Conservation (phyloP, 2,113 vertebrate species). For the Rhinopithecus roxellana region DNA sequence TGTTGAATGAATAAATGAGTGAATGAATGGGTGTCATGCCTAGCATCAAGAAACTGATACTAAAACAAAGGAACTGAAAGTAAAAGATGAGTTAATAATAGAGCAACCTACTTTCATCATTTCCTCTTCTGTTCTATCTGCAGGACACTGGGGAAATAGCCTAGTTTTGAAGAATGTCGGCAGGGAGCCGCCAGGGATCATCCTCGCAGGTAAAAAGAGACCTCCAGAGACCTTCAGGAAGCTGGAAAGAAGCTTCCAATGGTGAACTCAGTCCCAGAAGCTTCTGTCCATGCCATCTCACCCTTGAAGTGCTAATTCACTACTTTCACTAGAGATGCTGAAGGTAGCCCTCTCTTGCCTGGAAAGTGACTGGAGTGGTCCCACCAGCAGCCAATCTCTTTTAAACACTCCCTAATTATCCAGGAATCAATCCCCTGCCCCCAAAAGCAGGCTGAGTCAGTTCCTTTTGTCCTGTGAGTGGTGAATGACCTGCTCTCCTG, state of each 20-base stretch:
- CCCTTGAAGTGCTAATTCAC: not conserved
- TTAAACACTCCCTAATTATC: conserved; percentile 57
- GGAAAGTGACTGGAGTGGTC: conserved; percentile 52
- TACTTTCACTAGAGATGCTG: not conserved
- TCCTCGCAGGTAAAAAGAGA: not conserved
- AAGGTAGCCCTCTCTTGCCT: conserved; percentile 36
- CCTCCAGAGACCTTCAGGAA: not conserved
- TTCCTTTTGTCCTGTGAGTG: conserved; percentile 48
- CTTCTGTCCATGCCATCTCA: not conserved
- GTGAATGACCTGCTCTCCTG: conserved; percentile 10
- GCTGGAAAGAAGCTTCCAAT: not conserved
- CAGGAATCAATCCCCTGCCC: not conserved
- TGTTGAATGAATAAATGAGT: not conserved
- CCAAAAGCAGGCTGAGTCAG: conserved; percentile 33
- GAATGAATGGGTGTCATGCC: not conserved
- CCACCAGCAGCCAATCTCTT: conserved; percentile 52
- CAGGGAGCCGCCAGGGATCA: not conserved
- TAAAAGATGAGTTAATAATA: not conserved
- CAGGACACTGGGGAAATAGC: not conserved
- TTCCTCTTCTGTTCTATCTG: not conserved
- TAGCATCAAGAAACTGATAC: not conserved
- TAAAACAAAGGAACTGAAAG: conserved; percentile 19
- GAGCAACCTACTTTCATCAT: not conserved
- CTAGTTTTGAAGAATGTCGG: not conserved
- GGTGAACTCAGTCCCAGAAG: not conserved